A percentile compares a stretch with the other conserved stretches of the same genome.
Evolutionary conservation across 2,797 vertebrate species (phyloP).

Genomic region (Hyperoplus lanceolatus): DNA sequence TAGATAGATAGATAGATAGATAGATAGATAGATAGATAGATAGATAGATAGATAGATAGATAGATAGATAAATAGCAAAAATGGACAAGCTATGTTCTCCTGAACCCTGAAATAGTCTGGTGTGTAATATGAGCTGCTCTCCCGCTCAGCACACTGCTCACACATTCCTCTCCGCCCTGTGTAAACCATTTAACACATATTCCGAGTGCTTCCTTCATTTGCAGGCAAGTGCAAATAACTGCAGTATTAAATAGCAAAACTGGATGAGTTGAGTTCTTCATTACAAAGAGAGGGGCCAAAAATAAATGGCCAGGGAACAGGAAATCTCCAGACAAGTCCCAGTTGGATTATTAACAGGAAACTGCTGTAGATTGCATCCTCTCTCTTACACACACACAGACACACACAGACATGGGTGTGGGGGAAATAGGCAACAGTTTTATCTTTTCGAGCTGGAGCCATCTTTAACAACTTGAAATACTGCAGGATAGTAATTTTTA

Average conservation of each 20-base stretch:
- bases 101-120: not conserved
- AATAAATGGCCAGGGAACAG: not conserved
- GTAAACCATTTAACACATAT: slow-evolving; percentile 31
- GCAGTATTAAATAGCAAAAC: slow-evolving; percentile 13
- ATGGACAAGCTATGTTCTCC: not conserved
- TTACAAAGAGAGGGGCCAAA: slow-evolving; percentile 17
- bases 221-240: slow-evolving; percentile 18
- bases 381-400: not conserved
- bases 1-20: too few species aligned
- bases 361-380: not conserved
- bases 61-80: too few species aligned
- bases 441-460: too few species aligned
- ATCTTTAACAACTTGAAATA: too few species aligned
- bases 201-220: slow-evolving; percentile 6
- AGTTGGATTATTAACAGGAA: slow-evolving; percentile 5
- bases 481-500: too few species aligned
- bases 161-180: slow-evolving; percentile 65
- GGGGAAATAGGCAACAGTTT: too few species aligned
- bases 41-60: too few species aligned
- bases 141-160: slow-evolving; percentile 24
- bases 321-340: slow-evolving; percentile 6
- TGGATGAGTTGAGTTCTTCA: slow-evolving; percentile 6
- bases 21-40: too few species aligned
- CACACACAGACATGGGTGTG: too few species aligned
- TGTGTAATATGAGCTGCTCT: slow-evolving; percentile 6